Conservation (phyloP, 2,888 invertebrate genomes). For the Harmothoe impar region DNA sequence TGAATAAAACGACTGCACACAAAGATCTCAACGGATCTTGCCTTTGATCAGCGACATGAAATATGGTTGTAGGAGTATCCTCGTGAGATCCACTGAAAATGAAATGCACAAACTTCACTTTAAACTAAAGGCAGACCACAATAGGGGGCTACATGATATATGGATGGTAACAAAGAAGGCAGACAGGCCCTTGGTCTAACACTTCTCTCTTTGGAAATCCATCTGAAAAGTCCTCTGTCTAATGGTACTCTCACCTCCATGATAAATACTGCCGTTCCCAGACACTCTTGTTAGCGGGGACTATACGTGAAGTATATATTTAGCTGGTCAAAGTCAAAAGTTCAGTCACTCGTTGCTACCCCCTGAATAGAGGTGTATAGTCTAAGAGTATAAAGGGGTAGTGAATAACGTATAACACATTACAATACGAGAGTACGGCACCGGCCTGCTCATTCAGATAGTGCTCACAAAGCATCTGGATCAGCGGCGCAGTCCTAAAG, state of each 20-base stretch:
- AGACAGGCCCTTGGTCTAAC: background rate
- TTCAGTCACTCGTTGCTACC: background rate
- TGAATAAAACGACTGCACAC: too few relatives aligned
- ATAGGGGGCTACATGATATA: background rate
- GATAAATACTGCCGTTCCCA: constrained; percentile 13
- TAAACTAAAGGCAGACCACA: too few relatives aligned
- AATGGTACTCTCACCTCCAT: constrained; percentile 16
- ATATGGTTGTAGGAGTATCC: too few relatives aligned
- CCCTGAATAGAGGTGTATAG: background rate
- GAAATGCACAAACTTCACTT: too few relatives aligned
- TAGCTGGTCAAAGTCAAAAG: constrained; percentile 18
- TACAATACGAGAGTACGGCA: background rate
- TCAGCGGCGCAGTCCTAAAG: too few relatives aligned
- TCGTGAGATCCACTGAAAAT: too few relatives aligned
- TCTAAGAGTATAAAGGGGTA: background rate
- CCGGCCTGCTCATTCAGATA: background rate
- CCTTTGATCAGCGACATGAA: too few relatives aligned
- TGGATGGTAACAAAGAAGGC: background rate
- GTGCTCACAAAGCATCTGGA: too few relatives aligned
- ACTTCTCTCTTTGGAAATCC: background rate
- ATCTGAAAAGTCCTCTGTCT: background rate
- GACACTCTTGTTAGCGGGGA: background rate
- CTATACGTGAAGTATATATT: constrained; percentile 22
- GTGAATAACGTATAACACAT: constrained; percentile 8
- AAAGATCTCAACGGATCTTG: too few relatives aligned